Conservation (phyloP, 1,140 invertebrate species). For the Neoseiulus cucumeris region DNA sequence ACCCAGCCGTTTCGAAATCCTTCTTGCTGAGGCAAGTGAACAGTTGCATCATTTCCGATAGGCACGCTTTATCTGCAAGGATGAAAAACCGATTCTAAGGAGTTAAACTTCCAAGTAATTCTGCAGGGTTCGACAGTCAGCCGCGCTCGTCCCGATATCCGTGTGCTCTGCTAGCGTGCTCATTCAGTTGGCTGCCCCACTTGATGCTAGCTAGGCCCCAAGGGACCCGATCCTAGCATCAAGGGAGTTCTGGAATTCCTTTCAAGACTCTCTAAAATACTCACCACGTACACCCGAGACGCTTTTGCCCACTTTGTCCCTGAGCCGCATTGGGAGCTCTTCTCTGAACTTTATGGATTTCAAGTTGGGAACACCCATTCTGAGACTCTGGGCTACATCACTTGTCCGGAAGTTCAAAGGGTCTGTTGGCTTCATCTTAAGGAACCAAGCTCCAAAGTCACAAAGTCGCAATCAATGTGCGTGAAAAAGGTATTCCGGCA, state of each 20-base stretch:
- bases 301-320: not conserved
- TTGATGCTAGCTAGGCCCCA: no score
- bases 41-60: not conserved
- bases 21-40: not conserved
- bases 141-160: no score
- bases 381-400: not conserved
- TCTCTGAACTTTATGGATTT: not conserved
- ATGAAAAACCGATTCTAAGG: not conserved
- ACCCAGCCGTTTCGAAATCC: not conserved
- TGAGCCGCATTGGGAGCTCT: not conserved
- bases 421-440: not conserved
- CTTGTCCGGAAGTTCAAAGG: not conserved
- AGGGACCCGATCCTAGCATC: no score
- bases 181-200: no score
- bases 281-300: not conserved
- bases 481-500: no score
- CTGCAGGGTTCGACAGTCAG: no score
- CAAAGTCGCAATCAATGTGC: not conserved
- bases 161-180: no score
- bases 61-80: not conserved
- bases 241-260: no score
- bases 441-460: not conserved
- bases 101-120: no score
- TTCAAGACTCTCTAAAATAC: not conserved
- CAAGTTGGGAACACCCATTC: not conserved